These are phyloP conservation scores for Poecilia velifera DNA, from an alignment of 2,797 vertebrate genomes.

Conservation along the genomic window DNA sequence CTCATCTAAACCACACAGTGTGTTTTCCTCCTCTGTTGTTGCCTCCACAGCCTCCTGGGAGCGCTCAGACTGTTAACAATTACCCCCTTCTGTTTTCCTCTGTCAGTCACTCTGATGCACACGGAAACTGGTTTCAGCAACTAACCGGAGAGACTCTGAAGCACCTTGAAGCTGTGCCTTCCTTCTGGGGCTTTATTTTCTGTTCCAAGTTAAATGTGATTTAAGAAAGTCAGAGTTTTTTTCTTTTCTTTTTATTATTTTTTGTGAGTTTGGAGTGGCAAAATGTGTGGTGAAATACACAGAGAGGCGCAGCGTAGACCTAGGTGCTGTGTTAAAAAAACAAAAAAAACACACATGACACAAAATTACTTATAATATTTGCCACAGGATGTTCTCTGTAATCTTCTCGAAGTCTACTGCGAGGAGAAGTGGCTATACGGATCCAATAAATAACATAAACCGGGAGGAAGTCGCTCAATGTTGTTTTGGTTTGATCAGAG, in stretches of 20 bases:
- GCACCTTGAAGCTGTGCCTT: conserved; percentile 9
- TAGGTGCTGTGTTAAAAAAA: neutral
- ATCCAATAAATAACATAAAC: neutral
- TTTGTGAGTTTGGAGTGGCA: conserved; percentile 9
- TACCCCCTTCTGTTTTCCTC: conserved; percentile 14
- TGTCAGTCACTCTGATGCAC: conserved; percentile 29
- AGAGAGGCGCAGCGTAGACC: neutral
- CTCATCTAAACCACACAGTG: conserved; percentile 22
- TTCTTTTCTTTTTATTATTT: neutral
- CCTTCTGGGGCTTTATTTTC: conserved; percentile 24
- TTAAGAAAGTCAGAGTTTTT: conserved; percentile 8
- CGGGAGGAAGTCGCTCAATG: neutral
- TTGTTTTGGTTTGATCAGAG: neutral
- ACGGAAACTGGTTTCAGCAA: conserved; percentile 28
- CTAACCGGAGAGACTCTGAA: conserved; percentile 13
- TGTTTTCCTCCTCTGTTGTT: conserved; percentile 29
- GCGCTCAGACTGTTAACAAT: conserved; percentile 39
- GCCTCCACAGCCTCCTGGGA: conserved; percentile 36
- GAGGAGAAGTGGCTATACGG: neutral
- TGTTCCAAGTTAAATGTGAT: conserved; percentile 7
- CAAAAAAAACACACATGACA: too few relatives aligned
- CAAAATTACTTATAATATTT: neutral
- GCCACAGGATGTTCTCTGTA: neutral
- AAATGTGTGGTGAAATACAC: neutral
- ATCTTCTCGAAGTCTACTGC: neutral